Base-by-base conservation (phyloP, 2,888 invertebrate species). In the Neria commutata region DNA sequence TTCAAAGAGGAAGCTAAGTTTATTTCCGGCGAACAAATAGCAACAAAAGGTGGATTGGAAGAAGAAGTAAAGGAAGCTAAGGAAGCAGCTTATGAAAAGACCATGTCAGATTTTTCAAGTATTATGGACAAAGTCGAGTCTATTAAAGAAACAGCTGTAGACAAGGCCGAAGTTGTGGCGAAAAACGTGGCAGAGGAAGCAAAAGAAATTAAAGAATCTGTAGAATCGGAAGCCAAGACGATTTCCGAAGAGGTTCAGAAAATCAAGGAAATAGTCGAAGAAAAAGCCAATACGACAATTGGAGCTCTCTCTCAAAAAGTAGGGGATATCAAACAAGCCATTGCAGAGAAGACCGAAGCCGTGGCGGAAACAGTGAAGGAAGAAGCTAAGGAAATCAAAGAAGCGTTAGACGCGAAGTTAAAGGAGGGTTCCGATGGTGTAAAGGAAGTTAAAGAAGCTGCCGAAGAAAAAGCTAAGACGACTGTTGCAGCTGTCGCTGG, bases 281-380 rank as follows among this genome's bases (percentile, higher is more conserved):
- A 61, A 54, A 54, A 64, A 29, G 21, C 47, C 1, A 56, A 65
- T 33, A 58, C 51, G 19, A 17, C 58, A 14, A 19, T 56, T 23
- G 54, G 42, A 2, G 24, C 61, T 34, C 51, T 56, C 0, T 26
- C 50, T 4, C 54, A 65, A 11, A 63, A 66, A n/a, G 25, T 63
- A 8, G 63, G 72, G 21, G 63, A 57, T 2, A 23, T 63, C 1
- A 64, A 63, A 24, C 63, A 68, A 19, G 54, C 56, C 3, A 54
- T 65, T 3, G 52, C 56, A 23, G 64, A 66, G 4, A 49, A 64
- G 4, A 42, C 65, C 3, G 54, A 61, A 4, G 49, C 65, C 33
- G 50, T 69, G 14, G 66, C 40, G 21, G 54, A 54, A 52, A 64
- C 67, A 53, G 63, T 40, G 21, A 52, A 49, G 23, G 55, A 54